phyloP scores from a whole-genome alignment of 2,888 invertebrate species.

The Drosophila pseudotalamancana region DNA sequence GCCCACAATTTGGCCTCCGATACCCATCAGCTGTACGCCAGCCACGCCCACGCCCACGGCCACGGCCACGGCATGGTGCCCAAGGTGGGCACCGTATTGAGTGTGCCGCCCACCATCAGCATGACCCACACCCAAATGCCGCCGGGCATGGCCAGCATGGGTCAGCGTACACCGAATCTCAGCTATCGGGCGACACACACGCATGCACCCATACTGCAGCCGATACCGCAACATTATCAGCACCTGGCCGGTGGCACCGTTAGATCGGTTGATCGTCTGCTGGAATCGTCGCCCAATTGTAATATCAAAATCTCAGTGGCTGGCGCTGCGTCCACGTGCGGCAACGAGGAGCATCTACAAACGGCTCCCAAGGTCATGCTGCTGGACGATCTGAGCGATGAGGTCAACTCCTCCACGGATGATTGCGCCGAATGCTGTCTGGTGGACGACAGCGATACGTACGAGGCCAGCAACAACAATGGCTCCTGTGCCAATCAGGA shows the following conservation, averaged over 20 bases:
- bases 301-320: constrained; percentile 61
- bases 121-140: constrained; percentile 79
- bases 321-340: constrained; percentile 8
- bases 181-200: constrained; percentile 57
- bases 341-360: constrained; percentile 45
- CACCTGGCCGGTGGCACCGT: not conserved
- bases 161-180: constrained; percentile 68
- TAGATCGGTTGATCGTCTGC: not conserved
- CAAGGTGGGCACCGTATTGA: constrained; percentile 59
- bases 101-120: constrained; percentile 78
- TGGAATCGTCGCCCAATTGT: constrained; percentile 50
- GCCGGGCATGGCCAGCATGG: constrained; percentile 72
- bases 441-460: constrained; percentile 68
- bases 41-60: constrained; percentile 39
- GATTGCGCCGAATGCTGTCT: constrained; percentile 69
- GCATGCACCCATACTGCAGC: constrained; percentile 52
- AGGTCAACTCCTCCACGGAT: constrained; percentile 67
- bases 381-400: constrained; percentile 70
- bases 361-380: constrained; percentile 76
- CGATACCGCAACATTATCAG: constrained; percentile 60
- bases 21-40: constrained; percentile 62
- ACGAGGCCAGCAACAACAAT: constrained; percentile 53
- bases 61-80: constrained; percentile 32
- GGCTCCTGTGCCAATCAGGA: constrained; percentile 30
- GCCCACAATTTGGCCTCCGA: constrained; percentile 79